Conservation (phyloP, 1,140 invertebrate genomes). For the Bombus sibiricus region DNA sequence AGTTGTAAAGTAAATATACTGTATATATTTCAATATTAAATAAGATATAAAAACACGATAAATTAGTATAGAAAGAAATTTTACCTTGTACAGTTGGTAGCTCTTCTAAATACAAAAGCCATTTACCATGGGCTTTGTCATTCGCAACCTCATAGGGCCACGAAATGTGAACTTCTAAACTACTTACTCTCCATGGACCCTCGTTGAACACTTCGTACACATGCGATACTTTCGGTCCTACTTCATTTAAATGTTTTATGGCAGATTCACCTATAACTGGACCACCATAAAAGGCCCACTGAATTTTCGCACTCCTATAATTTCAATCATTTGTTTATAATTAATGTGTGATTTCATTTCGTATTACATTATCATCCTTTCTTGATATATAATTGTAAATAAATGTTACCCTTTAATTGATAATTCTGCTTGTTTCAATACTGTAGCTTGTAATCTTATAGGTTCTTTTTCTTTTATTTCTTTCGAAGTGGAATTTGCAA, state of each 20-base stretch:
- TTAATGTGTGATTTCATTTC: conserved; percentile 12
- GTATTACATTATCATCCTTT: background rate
- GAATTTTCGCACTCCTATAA: conserved; percentile 81
- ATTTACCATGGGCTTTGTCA: conserved; percentile 90
- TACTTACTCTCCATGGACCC: conserved; percentile 92
- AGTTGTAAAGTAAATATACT: background rate
- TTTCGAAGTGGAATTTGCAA: conserved; percentile 94
- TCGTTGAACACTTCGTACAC: conserved; percentile 93
- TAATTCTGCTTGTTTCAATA: conserved; percentile 92
- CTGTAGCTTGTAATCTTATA: conserved; percentile 84
- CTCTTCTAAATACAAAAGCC: conserved; percentile 94
- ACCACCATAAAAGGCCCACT: conserved; percentile 92
- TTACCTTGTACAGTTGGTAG: conserved; percentile 88
- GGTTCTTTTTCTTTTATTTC: conserved; percentile 85
- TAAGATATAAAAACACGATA: background rate
- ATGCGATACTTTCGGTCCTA: conserved; percentile 93
- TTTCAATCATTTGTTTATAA: conserved; percentile 4
- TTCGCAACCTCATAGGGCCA: conserved; percentile 96
- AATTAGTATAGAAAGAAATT: conserved; percentile 22
- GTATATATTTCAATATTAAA: conserved; percentile 61
- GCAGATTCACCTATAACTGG: conserved; percentile 91
- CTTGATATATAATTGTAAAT: conserved; percentile 35
- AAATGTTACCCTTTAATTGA: conserved; percentile 88
- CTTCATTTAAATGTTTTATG: conserved; percentile 91
- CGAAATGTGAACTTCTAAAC: conserved; percentile 90